Conservation (phyloP, 2,888 invertebrate species). For the Cerceris ruficornis region DNA sequence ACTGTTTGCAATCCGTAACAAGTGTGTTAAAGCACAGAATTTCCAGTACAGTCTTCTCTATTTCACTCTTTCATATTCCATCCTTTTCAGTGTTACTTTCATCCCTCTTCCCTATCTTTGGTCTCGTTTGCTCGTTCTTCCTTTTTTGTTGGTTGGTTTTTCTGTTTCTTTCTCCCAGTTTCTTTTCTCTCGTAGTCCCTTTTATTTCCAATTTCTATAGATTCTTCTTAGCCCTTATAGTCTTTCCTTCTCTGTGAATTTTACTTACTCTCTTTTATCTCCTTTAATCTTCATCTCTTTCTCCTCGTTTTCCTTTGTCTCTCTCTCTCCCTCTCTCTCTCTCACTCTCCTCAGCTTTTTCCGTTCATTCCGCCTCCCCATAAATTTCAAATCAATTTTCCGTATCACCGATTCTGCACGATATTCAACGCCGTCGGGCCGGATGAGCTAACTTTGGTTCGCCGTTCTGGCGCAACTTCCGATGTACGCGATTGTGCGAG, state of each 20-base stretch:
- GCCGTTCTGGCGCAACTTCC: slow-evolving; percentile 8
- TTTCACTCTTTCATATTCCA: no score
- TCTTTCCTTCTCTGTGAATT: no score
- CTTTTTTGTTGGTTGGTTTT: background rate
- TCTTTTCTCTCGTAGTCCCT: background rate
- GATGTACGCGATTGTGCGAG: slow-evolving; percentile 26
- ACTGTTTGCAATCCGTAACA: background rate
- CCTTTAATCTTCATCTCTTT: no score
- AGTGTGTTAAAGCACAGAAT: no score
- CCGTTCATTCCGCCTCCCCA: background rate
- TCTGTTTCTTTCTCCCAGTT: background rate
- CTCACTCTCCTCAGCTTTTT: background rate
- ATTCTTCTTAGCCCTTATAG: no score
- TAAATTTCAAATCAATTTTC: slow-evolving; percentile 50
- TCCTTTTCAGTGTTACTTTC: background rate
- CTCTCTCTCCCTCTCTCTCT: no score
- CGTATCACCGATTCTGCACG: slow-evolving; percentile 22
- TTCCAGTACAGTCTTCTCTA: no score
- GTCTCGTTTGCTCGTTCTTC: no score
- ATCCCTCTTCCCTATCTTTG: background rate
- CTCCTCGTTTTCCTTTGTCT: no score
- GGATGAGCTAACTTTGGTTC: slow-evolving; percentile 17
- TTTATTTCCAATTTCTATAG: background rate
- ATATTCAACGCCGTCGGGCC: slow-evolving; percentile 16
- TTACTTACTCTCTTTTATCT: no score